Evolutionary conservation across 2,797 vertebrate species (phyloP), one percentile per base, ranked within the genome.

Genomic region (Urophycis tenuis): DNA sequence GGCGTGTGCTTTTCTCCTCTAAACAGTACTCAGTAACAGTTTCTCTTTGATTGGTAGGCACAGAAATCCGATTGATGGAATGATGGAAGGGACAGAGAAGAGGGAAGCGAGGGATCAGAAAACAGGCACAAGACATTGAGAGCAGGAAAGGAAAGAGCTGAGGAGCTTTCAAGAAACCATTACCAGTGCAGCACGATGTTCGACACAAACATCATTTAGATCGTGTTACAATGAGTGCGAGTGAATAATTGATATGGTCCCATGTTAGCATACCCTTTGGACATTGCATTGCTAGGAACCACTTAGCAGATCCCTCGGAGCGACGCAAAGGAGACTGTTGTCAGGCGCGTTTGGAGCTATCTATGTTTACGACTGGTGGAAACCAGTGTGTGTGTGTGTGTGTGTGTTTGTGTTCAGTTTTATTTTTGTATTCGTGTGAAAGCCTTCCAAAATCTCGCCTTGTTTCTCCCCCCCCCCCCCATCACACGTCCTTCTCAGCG

Each of bases 401-500:
- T n/a, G 22, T 53, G 49, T 53, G 49, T 53, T 19, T 53, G 49
- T 53, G 49, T 53, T 19, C 9, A 8, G 22, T 19, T 60, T n/a
- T 12, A 5, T 60, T 69, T 69, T 69, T 69, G 14, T 12, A 53
- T 53, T 19, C 8, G 45, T 53, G 45, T 53, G 45, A 53, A 53
- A 53, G 45, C 45, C 45, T 53, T 69, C 64, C n/a, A 69, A 29
- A 30, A 29, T 3, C 64, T 29, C 19, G 29, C 29, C n/a, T 69
- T 64, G n/a, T n/a, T n/a, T n/a, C n/a, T n/a, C n/a, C n/a, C n/a
- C n/a, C n/a, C n/a, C 25, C n/a, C 19, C 19, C 9, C 30, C 12
- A 69, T 69, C 17, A 82, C 71, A 36, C 49, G 15, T 75, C 60
- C 60, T 69, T 19, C 14, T 41, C 64, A 39, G 39, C 64, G 41